A percentile compares a stretch with the other conserved stretches of the same genome.
Evolutionary conservation across 2,797 vertebrate species (phyloP).

Genomic region (Myripristis jacobus): DNA sequence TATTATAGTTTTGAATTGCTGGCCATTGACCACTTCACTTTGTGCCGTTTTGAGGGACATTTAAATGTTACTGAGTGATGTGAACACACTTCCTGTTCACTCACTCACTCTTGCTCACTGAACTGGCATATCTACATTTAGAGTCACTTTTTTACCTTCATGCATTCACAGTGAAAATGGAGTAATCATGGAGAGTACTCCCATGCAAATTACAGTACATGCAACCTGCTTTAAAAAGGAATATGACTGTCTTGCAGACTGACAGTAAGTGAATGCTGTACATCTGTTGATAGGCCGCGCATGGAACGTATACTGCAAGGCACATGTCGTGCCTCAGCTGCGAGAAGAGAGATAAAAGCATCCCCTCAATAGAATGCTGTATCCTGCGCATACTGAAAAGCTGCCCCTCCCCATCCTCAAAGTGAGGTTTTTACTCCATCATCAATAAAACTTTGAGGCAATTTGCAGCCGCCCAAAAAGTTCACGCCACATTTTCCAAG

Average conservation of each 20-base stretch:
- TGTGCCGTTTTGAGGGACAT: not conserved
- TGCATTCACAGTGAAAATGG: not conserved
- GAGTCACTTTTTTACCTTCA: slow-evolving; percentile 17
- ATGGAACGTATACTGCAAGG: slow-evolving; percentile 56
- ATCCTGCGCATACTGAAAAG: slow-evolving; percentile 68
- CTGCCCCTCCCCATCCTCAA: slow-evolving; percentile 65
- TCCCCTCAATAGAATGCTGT: slow-evolving; percentile 42
- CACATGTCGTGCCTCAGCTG: slow-evolving; percentile 57
- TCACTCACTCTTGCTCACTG: not conserved
- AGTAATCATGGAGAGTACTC: slow-evolving; percentile 10
- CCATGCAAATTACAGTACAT: slow-evolving; percentile 21
- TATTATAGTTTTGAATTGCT: not conserved
- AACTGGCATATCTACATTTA: not conserved
- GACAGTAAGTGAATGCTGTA: slow-evolving; percentile 63
- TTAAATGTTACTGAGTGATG: slow-evolving; percentile 9
- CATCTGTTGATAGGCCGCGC: slow-evolving; percentile 58
- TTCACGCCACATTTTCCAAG: slow-evolving; percentile 60
- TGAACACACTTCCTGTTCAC: not conserved
- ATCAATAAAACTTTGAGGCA: slow-evolving; percentile 73
- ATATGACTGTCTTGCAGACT: slow-evolving; percentile 35
- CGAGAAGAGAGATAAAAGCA: slow-evolving; percentile 68
- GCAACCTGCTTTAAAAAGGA: slow-evolving; percentile 12
- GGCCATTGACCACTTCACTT: not conserved
- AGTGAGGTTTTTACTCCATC: slow-evolving; percentile 56
- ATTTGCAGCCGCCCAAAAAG: slow-evolving; percentile 61